Conservation (phyloP, 2,113 vertebrate species). For the Nothobranchius kuhntae region DNA sequence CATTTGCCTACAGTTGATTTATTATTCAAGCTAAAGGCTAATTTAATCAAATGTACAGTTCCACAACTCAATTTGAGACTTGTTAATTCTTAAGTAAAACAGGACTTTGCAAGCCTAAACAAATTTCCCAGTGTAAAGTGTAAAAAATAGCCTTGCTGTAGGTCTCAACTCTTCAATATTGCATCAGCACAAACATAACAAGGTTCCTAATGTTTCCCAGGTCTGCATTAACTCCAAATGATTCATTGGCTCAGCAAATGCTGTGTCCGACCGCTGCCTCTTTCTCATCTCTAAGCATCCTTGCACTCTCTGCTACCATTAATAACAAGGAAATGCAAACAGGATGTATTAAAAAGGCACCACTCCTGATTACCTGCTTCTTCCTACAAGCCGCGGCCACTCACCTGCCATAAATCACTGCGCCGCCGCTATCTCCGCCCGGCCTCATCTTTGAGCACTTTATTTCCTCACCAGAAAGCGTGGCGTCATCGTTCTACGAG, state of each 20-base stretch:
- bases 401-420: slow-evolving; percentile 73
- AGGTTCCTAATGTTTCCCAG: not conserved
- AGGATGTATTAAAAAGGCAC: slow-evolving; percentile 60
- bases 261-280: slow-evolving; percentile 12
- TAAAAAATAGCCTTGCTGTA: not conserved
- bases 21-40: not conserved
- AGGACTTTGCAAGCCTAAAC: not conserved
- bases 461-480: slow-evolving; percentile 55
- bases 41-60: not conserved
- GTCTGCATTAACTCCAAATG: not conserved
- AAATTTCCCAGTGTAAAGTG: not conserved
- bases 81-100: not conserved
- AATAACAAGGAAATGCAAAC: slow-evolving; percentile 62
- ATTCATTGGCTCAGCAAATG: slow-evolving; percentile 23
- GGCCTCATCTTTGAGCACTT: slow-evolving; percentile 62
- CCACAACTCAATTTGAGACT: not conserved
- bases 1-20: not conserved
- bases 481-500: slow-evolving; percentile 68
- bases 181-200: not conserved
- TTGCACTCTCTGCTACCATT: slow-evolving; percentile 37
- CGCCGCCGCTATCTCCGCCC: slow-evolving; percentile 53
- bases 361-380: slow-evolving; percentile 62
- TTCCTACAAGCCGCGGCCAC: slow-evolving; percentile 58
- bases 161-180: not conserved
- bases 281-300: slow-evolving; percentile 37